Conservation (phyloP, 2,797 vertebrate species). For the Arnoldichthys spilopterus region DNA sequence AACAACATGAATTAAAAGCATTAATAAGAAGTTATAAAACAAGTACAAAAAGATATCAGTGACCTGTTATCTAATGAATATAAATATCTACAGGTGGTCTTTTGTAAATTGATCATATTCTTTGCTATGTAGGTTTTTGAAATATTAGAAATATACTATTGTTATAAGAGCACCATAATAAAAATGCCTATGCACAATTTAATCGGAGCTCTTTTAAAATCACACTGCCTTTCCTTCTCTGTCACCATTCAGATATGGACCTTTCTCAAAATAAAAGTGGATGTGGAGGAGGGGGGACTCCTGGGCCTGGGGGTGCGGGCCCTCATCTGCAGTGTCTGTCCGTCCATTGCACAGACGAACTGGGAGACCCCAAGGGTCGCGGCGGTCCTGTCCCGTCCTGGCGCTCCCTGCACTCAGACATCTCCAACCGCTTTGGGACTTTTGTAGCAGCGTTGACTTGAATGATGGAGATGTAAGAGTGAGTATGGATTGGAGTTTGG, state of each 20-base stretch:
- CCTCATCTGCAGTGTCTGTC: conserved; percentile 97
- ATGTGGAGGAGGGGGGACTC: conserved; percentile 51
- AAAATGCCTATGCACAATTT: background rate
- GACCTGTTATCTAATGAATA: too few species aligned
- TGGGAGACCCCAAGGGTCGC: conserved; percentile 90
- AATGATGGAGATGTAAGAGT: conserved; percentile 61
- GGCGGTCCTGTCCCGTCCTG: conserved; percentile 92
- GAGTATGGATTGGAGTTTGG: conserved; percentile 47
- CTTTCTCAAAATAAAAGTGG: conserved; percentile 84
- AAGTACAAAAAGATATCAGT: too few species aligned
- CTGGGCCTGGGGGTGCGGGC: conserved; percentile 77
- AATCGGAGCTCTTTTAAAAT: background rate
- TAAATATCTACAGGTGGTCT: too few species aligned
- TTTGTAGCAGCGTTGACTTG: conserved; percentile 97
- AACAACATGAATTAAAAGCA: too few species aligned
- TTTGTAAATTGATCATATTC: too few species aligned
- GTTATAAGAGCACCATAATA: background rate
- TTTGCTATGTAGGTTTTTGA: background rate
- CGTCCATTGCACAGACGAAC: conserved; percentile 96
- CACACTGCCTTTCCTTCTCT: background rate
- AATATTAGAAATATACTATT: background rate
- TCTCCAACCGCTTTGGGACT: conserved; percentile 98
- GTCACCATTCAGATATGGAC: conserved; percentile 34
- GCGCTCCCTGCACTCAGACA: conserved; percentile 97
- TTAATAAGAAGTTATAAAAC: too few species aligned